Conservation (phyloP, 23 tunicate species). For the Ciona savignyi region DNA sequence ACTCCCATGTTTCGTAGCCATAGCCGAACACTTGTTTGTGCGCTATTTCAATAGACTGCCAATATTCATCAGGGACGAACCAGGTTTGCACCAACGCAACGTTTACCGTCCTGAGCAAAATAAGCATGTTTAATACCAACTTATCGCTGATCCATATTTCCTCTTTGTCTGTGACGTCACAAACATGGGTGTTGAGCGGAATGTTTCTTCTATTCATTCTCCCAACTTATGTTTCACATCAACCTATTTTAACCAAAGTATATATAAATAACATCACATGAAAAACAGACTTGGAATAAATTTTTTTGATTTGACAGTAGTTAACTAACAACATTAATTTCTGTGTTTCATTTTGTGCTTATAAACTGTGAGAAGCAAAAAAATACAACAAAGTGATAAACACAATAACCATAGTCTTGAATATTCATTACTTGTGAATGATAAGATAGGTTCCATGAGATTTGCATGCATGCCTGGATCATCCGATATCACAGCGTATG, state of each 20-base stretch:
- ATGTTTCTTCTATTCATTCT: too few relatives aligned
- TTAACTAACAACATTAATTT: too few relatives aligned
- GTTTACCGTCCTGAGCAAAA: constrained; percentile 26
- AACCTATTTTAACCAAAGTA: too few relatives aligned
- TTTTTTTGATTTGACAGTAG: too few relatives aligned
- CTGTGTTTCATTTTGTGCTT: too few relatives aligned
- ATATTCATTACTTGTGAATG: constrained; percentile 19
- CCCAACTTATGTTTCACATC: too few relatives aligned
- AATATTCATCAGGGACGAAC: constrained; percentile 94
- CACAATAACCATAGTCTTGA: constrained; percentile 17
- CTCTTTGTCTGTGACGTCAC: too few relatives aligned
- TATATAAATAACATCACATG: too few relatives aligned
- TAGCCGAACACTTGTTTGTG: constrained; percentile 53
- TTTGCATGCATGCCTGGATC: constrained; percentile 17
- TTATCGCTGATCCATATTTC: too few relatives aligned
- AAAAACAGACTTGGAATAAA: too few relatives aligned
- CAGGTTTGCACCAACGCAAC: constrained; percentile 55
- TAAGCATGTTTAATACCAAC: constrained; percentile 1
- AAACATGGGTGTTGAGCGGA: too few relatives aligned
- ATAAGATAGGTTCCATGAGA: constrained; percentile 16
- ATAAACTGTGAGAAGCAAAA: not conserved
- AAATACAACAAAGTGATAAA: not conserved
- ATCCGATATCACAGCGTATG: constrained; percentile 42
- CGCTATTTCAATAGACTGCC: constrained; percentile 93
- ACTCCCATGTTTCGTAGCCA: constrained; percentile 88